Evolutionary conservation across 2,888 invertebrate species (phyloP).

Genomic region (Drosophila setosimentum): DNA sequence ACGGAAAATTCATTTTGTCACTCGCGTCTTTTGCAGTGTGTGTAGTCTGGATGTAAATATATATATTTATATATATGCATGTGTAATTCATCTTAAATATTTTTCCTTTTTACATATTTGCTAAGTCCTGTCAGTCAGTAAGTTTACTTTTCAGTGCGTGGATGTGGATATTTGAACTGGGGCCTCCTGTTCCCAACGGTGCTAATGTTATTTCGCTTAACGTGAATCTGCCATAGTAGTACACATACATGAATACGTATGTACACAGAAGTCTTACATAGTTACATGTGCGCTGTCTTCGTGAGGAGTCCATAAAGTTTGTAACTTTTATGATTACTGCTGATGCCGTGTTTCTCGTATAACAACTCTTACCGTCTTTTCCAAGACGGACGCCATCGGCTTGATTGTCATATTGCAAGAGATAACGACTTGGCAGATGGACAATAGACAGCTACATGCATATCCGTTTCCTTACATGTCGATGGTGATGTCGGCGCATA

Average conservation of each 20-base stretch:
- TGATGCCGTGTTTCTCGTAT: constrained; percentile 14
- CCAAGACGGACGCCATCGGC: constrained; percentile 42
- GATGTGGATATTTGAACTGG: constrained; percentile 17
- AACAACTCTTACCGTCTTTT: constrained; percentile 13
- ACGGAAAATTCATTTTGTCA: constrained; percentile 17
- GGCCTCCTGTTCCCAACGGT: constrained; percentile 17
- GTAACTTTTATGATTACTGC: constrained; percentile 58
- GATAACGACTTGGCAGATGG: constrained; percentile 68
- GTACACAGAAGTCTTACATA: neutral
- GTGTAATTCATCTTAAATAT: constrained; percentile 72
- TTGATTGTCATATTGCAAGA: constrained; percentile 73
- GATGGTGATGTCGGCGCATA: constrained; percentile 41
- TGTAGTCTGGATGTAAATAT: constrained; percentile 14
- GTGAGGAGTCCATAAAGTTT: constrained; percentile 50
- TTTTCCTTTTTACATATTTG: constrained; percentile 66
- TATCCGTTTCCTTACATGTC: constrained; percentile 61
- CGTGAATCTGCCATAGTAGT: constrained; percentile 63
- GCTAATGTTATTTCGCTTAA: constrained; percentile 62
- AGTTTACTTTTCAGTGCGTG: constrained; percentile 3
- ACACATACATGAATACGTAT: constrained; percentile 4
- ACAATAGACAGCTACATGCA: constrained; percentile 52
- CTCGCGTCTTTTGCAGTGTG: constrained; percentile 17
- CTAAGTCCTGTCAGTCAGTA: constrained; percentile 41
- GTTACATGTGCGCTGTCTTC: neutral
- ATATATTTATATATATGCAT: constrained; percentile 4